phyloP scores from a whole-genome alignment of 2,797 vertebrate genomes.

The Serranus cabrilla region DNA sequence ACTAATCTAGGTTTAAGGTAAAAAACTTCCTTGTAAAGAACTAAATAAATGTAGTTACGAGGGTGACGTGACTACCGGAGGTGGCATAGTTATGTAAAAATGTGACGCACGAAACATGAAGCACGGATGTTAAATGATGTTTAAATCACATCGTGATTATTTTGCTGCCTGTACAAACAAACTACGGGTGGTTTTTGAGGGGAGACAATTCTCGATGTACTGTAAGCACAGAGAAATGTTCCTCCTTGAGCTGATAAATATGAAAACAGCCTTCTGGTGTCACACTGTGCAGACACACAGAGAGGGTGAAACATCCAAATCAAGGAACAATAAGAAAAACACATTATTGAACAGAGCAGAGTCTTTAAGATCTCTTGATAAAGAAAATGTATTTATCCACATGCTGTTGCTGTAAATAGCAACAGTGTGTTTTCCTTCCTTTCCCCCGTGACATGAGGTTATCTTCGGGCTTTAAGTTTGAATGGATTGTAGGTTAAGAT shows the following conservation, averaged over 20 bases:
- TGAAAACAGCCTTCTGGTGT: background rate
- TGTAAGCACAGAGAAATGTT: background rate
- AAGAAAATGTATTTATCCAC: constrained; percentile 18
- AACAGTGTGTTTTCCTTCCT: constrained; percentile 15
- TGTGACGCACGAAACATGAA: no score
- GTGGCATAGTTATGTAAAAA: no score
- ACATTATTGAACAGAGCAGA: background rate
- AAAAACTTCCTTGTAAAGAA: no score
- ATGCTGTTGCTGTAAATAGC: constrained; percentile 44
- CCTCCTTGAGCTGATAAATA: background rate
- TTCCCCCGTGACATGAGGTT: constrained; percentile 42
- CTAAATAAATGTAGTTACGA: no score
- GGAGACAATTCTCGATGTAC: no score
- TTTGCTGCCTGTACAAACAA: no score
- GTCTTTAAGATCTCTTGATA: constrained; percentile 14
- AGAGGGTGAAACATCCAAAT: background rate
- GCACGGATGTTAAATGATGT: no score
- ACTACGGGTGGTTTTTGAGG: no score
- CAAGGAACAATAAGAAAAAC: background rate
- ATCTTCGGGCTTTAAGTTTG: constrained; percentile 45
- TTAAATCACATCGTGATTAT: no score
- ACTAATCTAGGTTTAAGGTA: no score
- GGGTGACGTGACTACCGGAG: no score
- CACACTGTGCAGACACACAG: background rate
- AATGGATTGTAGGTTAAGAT: constrained; percentile 64